Percentiles rank a stretch among this genome's conserved stretches.
Conservation (phyloP, 1,140 invertebrate genomes). For the Arion vulgaris region DNA sequence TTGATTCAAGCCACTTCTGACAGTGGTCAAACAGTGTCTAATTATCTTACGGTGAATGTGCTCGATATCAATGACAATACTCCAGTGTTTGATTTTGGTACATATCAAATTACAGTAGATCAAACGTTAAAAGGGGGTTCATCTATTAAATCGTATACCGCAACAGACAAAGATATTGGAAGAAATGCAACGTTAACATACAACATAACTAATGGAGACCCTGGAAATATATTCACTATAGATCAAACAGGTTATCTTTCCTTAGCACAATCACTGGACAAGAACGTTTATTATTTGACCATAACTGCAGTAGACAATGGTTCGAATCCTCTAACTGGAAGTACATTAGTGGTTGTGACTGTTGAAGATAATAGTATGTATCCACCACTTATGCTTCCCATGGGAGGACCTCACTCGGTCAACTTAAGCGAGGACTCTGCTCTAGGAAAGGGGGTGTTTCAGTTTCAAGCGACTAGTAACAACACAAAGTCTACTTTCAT, state of each 20-base stretch:
- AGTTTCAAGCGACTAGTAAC: background rate
- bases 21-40: background rate
- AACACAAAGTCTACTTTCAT: background rate
- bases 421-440: background rate
- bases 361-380: background rate
- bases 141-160: background rate
- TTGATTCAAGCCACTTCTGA: background rate
- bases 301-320: slow-evolving; percentile 4
- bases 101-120: background rate
- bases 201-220: background rate
- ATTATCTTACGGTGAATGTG: background rate
- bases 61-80: slow-evolving; percentile 28
- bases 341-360: background rate
- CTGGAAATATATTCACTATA: background rate
- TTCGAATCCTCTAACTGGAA: background rate
- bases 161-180: slow-evolving; percentile 13
- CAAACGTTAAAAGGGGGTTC: background rate
- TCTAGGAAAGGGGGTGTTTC: slow-evolving; percentile 4
- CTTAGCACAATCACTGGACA: background rate
- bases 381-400: background rate
- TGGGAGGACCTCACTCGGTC: background rate
- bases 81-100: background rate
- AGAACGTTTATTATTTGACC: background rate
- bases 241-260: background rate
- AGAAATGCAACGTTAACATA: background rate